Evolutionary conservation across 2,113 vertebrate species (phyloP), one percentile per base, ranked within the genome.

Genomic region (Callipepla squamata): DNA sequence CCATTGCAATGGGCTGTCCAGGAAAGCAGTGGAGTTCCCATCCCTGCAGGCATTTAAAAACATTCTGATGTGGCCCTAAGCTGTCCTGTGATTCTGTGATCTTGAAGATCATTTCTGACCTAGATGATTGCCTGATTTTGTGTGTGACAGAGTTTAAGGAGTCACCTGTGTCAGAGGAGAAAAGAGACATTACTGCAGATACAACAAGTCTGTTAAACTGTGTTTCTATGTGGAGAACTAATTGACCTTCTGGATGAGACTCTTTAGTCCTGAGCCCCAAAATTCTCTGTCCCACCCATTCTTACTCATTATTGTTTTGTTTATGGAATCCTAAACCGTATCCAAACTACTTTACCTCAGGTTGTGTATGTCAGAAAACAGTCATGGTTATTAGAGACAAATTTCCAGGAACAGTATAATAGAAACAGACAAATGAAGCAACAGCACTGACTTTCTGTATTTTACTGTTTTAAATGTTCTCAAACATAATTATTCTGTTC

Each of bases 361-460:
- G 89, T 1, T 86, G 95, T 72, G 78, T 91, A 28, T 85, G 97
- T 89, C 96, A 97, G 87, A 96, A 94, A 94, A 63, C 23, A 78
- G 53, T 95, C 80, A 69, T 96, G 94, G 97, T 94, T 90, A 84
- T 97, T 50, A 17, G 95, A 84, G 93, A 97, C 57, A 95, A 97
- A 51, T 84, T 97, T 58, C 90, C 94, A 66, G 66, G 38, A 34
- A 48, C 94, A 69, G 53, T 96, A 72, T 85, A 86, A 95, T 63
- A 92, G 78, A 94, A 96, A 74, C 87, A 92, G 40, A 88, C 93
- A 26, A 74, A 92, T 34, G 89, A 96, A 95, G 89, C 87, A 96
- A 91, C 21, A 16, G n/a, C 78, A 91, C 23, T 87, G 30, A 67
- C 42, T 34, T 62, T 55, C 28, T 69, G 3, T 21, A n/a, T 73